Evolutionary conservation across 1,140 invertebrate genomes (phyloP).

Genomic region (Euura lappo): DNA sequence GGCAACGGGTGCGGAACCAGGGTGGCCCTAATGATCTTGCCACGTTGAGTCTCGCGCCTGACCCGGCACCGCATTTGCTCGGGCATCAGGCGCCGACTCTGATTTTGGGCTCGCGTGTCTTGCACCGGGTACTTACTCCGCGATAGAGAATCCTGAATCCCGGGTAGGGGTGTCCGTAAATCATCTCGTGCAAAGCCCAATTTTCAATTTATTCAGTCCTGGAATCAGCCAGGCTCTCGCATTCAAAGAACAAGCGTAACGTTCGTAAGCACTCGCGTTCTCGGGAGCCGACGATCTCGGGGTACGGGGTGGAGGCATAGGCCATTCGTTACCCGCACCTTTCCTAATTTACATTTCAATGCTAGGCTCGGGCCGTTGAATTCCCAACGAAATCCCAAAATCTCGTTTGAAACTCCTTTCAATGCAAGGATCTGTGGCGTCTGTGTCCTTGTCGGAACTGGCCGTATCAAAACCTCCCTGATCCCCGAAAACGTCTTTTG

Average conservation of each 20-base stretch:
- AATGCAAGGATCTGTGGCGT: not conserved
- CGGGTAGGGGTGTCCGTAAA: not conserved
- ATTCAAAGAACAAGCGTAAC: not conserved
- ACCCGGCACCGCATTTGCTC: not conserved
- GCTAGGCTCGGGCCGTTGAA: slow-evolving; percentile 1
- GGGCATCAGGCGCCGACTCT: not conserved
- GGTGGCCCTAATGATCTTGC: slow-evolving; percentile 1
- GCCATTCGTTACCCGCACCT: not conserved
- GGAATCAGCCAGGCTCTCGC: not conserved
- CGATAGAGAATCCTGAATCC: not conserved
- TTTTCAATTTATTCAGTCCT: slow-evolving; percentile 4
- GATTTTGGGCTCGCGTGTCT: not conserved
- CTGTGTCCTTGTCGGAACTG: not conserved
- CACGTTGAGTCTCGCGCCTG: not conserved
- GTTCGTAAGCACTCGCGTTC: not conserved
- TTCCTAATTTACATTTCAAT: slow-evolving; percentile 3
- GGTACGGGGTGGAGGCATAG: not conserved
- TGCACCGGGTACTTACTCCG: not conserved
- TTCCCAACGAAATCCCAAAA: slow-evolving; percentile 5
- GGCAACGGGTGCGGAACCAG: not conserved
- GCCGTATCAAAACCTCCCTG: slow-evolving; percentile 4
- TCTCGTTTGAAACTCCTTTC: not conserved
- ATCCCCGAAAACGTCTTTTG: slow-evolving; percentile 10
- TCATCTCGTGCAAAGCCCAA: slow-evolving; percentile 1
- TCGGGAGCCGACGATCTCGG: too few species aligned